Conservation (phyloP, 2,113 vertebrate species). For the Perca fluviatilis region DNA sequence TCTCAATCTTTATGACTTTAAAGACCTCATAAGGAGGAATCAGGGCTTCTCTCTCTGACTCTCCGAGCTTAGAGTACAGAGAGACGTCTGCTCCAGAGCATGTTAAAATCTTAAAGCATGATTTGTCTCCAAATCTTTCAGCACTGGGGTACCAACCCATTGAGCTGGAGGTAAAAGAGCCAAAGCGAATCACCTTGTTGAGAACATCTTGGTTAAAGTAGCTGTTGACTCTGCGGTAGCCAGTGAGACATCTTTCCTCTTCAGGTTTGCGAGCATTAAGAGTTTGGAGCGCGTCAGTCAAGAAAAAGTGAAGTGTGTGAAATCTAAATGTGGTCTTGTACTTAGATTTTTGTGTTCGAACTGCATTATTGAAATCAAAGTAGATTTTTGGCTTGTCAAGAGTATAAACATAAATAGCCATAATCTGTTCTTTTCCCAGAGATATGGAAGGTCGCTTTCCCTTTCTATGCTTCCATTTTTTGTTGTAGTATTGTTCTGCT, state of each 20-base stretch:
- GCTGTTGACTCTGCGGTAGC: constrained; percentile 22
- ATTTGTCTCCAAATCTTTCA: constrained; percentile 39
- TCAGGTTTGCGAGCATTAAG: constrained; percentile 30
- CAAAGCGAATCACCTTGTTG: constrained; percentile 54
- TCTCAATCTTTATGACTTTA: constrained; percentile 44
- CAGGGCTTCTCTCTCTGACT: constrained; percentile 41
- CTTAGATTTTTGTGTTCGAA: constrained; percentile 20
- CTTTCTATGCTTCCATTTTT: constrained; percentile 23
- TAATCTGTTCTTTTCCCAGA: constrained; percentile 41
- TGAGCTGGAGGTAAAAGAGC: constrained; percentile 55
- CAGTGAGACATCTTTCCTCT: constrained; percentile 18
- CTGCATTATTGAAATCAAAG: constrained; percentile 56
- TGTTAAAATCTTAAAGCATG: constrained; percentile 54
- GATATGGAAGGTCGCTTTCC: background rate
- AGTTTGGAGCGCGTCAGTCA: constrained; percentile 53
- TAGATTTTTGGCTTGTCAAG: constrained; percentile 40
- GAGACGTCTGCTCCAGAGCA: constrained; percentile 56
- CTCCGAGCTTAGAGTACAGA: constrained; percentile 27
- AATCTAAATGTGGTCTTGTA: constrained; percentile 59
- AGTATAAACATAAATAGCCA: constrained; percentile 60
- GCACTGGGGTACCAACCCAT: constrained; percentile 9
- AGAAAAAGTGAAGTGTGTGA: constrained; percentile 58
- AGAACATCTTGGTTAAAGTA: constrained; percentile 45
- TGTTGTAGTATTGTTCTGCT: constrained; percentile 57
- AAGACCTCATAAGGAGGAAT: constrained; percentile 68